Conservation (phyloP, 2,888 invertebrate species). For the Ariolimax columbianus region DNA sequence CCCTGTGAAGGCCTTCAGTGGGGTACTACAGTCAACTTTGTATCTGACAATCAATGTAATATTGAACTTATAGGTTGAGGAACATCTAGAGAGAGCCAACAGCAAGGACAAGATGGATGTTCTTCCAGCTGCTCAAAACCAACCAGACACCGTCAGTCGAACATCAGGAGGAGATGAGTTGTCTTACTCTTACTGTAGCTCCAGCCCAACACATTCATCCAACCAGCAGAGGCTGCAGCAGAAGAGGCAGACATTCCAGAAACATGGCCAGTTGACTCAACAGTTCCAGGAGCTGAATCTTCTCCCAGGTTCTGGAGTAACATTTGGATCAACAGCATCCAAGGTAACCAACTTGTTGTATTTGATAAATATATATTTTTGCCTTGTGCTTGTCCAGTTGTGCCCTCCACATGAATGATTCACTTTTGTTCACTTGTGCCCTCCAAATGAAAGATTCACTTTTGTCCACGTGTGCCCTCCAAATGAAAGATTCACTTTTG, state of each 20-base stretch:
- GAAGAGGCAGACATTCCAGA: constrained; percentile 89
- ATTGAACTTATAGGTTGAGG: constrained; percentile 65
- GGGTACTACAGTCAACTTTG: too few species aligned
- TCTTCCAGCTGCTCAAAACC: neutral
- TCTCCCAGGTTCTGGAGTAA: constrained; percentile 7
- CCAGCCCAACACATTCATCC: constrained; percentile 19
- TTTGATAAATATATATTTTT: too few species aligned
- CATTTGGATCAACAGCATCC: neutral
- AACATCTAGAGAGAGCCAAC: constrained; percentile 71
- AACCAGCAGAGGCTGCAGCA: constrained; percentile 82
- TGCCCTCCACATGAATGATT: too few species aligned
- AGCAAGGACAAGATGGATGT: constrained; percentile 58
- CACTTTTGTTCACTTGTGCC: too few species aligned
- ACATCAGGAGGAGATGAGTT: neutral
- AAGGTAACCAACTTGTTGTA: too few species aligned
- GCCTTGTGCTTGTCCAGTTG: too few species aligned
- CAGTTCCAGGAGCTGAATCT: constrained; percentile 49
- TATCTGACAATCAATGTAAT: neutral
- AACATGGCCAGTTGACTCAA: constrained; percentile 80
- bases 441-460: too few species aligned
- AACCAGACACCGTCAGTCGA: neutral
- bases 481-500: too few species aligned
- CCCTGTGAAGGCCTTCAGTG: too few species aligned
- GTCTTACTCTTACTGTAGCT: neutral
- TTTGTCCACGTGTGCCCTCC: too few species aligned